Percentiles rank a stretch among this genome's conserved stretches.
These are phyloP conservation scores for Oxytorus armatus DNA, from an alignment of 2,888 invertebrate species.

Conservation along the genomic window DNA sequence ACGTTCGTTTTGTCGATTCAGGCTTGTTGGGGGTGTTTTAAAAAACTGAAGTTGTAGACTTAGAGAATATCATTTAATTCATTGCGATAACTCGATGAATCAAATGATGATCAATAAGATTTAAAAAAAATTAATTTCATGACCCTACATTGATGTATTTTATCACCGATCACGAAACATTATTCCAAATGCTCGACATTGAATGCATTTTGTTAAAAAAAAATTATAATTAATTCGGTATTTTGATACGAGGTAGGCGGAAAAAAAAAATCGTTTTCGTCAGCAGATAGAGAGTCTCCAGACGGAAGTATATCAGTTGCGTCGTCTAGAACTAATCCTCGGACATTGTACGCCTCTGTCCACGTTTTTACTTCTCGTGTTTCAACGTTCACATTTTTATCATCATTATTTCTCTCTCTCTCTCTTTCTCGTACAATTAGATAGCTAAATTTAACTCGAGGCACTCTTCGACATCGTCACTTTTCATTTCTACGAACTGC, in stretches of 20 bases:
- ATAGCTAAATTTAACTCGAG: slow-evolving; percentile 41
- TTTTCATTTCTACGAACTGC: not conserved
- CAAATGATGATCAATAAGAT: too few relatives aligned
- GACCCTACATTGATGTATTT: too few relatives aligned
- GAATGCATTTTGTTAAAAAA: not conserved
- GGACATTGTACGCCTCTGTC: slow-evolving; percentile 51
- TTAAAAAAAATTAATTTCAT: too few relatives aligned
- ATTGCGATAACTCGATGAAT: too few relatives aligned
- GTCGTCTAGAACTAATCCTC: slow-evolving; percentile 48
- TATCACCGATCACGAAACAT: not conserved
- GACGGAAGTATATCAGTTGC: slow-evolving; percentile 68
- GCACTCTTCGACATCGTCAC: not conserved
- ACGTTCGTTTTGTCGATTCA: too few relatives aligned
- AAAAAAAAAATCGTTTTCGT: slow-evolving; percentile 45
- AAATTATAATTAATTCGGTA: slow-evolving; percentile 27
- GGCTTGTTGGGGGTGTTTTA: too few relatives aligned
- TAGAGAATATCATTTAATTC: too few relatives aligned
- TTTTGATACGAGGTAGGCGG: slow-evolving; percentile 42
- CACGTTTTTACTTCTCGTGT: slow-evolving; percentile 62
- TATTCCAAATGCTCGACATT: not conserved
- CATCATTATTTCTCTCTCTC: slow-evolving; percentile 5
- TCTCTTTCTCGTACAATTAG: slow-evolving; percentile 22
- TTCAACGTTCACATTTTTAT: slow-evolving; percentile 52
- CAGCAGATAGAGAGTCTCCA: slow-evolving; percentile 50
- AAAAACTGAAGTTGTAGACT: too few relatives aligned